Conservation (phyloP, 2,888 invertebrate genomes). For the Dicranocentrus wangi region DNA sequence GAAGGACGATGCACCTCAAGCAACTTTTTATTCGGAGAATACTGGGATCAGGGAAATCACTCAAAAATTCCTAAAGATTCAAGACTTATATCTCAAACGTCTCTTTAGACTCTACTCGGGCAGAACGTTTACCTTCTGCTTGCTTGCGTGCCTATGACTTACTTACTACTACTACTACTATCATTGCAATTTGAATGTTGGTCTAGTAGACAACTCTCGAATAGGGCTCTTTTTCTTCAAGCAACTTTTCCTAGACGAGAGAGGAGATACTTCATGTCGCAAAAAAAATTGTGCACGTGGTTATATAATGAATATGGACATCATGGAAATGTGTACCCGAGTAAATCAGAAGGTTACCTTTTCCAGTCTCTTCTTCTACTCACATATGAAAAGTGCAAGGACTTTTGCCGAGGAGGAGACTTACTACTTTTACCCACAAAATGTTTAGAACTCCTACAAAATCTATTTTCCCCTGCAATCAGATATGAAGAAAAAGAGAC, state of each 20-base stretch:
- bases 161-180: neutral
- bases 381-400: too few relatives aligned
- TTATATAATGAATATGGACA: too few relatives aligned
- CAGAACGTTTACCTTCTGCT: slow-evolving; percentile 2
- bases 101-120: slow-evolving; percentile 24
- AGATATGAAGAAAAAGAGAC: neutral
- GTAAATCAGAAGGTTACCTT: too few relatives aligned
- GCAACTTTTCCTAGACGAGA: too few relatives aligned
- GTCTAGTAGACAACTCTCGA: neutral
- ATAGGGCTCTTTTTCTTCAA: too few relatives aligned
- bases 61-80: neutral
- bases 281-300: too few relatives aligned
- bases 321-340: too few relatives aligned
- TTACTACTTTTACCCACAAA: too few relatives aligned
- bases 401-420: too few relatives aligned
- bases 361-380: too few relatives aligned
- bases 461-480: neutral
- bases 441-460: neutral
- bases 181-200: neutral
- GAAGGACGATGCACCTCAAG: too few relatives aligned
- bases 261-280: too few relatives aligned
- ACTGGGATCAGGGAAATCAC: neutral
- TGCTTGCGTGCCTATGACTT: slow-evolving; percentile 2
- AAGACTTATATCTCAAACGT: neutral
- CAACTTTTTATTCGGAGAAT: neutral